A percentile compares a stretch with the other conserved stretches of the same genome.
Evolutionary conservation across 2,797 vertebrate species (phyloP).

Genomic region (Channa striata): DNA sequence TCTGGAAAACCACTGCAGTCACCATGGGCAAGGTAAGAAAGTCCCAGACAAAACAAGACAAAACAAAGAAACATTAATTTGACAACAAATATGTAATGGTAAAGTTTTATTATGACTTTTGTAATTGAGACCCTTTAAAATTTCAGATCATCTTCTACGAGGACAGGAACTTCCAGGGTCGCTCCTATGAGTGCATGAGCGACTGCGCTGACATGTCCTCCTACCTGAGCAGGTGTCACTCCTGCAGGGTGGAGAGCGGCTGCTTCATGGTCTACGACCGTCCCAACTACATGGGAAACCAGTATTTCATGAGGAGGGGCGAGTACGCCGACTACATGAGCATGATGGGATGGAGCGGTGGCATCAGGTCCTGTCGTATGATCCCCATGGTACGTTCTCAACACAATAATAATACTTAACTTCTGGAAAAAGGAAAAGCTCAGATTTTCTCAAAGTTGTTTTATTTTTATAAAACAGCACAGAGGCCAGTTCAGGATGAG

Average conservation of each 20-base stretch:
- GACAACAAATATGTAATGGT: neutral
- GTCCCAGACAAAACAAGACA: neutral
- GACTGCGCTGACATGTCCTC: conserved; percentile 81
- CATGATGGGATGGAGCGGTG: conserved; percentile 71
- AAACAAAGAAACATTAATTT: neutral
- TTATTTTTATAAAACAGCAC: conserved; percentile 43
- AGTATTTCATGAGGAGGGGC: conserved; percentile 76
- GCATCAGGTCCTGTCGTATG: conserved; percentile 75
- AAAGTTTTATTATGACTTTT: neutral
- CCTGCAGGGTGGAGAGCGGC: conserved; percentile 80
- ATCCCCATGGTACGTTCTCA: conserved; percentile 73
- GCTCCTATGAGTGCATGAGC: conserved; percentile 78
- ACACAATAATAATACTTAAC: neutral
- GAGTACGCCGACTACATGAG: conserved; percentile 76
- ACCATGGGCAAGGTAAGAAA: conserved; percentile 78
- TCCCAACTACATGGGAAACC: conserved; percentile 78
- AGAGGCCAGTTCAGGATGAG: conserved; percentile 73
- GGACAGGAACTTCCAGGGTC: conserved; percentile 81
- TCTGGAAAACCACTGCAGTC: conserved; percentile 39
- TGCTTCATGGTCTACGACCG: conserved; percentile 81
- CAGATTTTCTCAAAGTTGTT: neutral
- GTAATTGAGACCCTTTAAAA: conserved; percentile 11
- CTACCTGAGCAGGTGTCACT: conserved; percentile 76
- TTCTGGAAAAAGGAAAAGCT: neutral
- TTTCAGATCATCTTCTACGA: conserved; percentile 80